Evolutionary conservation across 2,113 vertebrate species (phyloP).

Genomic region (Prinia subflava): DNA sequence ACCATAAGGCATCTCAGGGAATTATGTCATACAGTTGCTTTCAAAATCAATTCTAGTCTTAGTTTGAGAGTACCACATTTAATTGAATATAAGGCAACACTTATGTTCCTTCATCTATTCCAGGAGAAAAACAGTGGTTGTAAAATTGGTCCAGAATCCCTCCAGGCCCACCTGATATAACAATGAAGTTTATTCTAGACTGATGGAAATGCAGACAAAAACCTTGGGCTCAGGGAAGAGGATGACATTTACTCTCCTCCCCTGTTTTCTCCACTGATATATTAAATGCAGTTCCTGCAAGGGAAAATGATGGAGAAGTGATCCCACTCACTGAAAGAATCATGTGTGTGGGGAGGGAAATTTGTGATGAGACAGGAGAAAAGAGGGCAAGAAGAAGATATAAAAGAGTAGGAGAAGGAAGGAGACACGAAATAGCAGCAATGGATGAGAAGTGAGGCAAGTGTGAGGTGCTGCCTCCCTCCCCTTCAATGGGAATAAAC

Average conservation of each 20-base stretch:
- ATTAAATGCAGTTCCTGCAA: not conserved
- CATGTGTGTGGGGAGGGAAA: not conserved
- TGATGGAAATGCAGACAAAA: not conserved
- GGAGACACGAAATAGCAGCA: not conserved
- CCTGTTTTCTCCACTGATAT: not conserved
- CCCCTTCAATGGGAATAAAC: not conserved
- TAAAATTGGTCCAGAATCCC: not conserved
- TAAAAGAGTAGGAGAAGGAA: slow-evolving; percentile 14
- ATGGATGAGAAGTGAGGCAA: not conserved
- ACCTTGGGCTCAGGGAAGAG: not conserved
- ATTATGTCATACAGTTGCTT: slow-evolving; percentile 51
- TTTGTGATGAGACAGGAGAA: slow-evolving; percentile 27
- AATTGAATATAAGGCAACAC: not conserved
- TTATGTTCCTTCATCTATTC: not conserved
- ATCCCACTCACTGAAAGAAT: slow-evolving; percentile 39
- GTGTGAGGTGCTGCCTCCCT: not conserved
- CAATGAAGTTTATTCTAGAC: not conserved
- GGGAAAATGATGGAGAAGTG: slow-evolving; percentile 19
- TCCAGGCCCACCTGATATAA: not conserved
- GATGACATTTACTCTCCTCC: not conserved
- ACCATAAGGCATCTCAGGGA: slow-evolving; percentile 58
- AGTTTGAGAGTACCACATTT: not conserved
- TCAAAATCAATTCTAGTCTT: slow-evolving; percentile 18
- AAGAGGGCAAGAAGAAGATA: slow-evolving; percentile 17
- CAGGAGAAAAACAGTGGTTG: not conserved